Conservation (phyloP, 2,888 invertebrate species). For the Parnassius smintheus region DNA sequence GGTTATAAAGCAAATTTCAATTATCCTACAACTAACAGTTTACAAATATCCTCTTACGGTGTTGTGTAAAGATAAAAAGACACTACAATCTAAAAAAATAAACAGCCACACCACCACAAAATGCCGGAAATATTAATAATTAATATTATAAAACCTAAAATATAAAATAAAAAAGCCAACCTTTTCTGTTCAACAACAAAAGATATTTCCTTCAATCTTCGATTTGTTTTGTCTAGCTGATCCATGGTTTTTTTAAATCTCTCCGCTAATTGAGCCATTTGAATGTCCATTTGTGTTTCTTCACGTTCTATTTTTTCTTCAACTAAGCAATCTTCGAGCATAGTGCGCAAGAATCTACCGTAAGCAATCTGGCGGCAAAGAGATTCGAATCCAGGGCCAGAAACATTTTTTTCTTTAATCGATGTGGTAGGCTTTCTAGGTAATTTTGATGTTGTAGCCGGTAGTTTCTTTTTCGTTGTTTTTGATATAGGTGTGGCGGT, state of each 20-base stretch:
- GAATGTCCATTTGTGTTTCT: conserved; percentile 63
- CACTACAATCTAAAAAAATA: too few relatives aligned
- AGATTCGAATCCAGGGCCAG: conserved; percentile 47
- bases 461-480: conserved; percentile 43
- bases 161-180: conserved; percentile 40
- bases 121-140: too few relatives aligned
- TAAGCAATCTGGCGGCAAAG: conserved; percentile 58
- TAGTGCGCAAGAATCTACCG: conserved; percentile 57
- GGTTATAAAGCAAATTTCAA: too few relatives aligned
- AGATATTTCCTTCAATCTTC: conserved; percentile 67
- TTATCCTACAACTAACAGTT: too few relatives aligned
- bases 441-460: conserved; percentile 38
- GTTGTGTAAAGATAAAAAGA: too few relatives aligned
- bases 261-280: conserved; percentile 67
- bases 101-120: too few relatives aligned
- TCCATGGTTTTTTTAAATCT: conserved; percentile 68
- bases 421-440: conserved; percentile 36
- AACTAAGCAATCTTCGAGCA: conserved; percentile 63
- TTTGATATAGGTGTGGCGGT: conserved; percentile 43
- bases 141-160: too few relatives aligned
- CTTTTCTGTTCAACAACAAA: conserved; percentile 72
- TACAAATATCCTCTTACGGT: too few relatives aligned
- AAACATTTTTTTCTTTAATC: conserved; percentile 31
- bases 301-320: conserved; percentile 67
- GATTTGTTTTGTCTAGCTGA: conserved; percentile 68